Base-by-base conservation (phyloP, 2,113 vertebrate genomes). In the human (Homo sapiens) region DNA sequence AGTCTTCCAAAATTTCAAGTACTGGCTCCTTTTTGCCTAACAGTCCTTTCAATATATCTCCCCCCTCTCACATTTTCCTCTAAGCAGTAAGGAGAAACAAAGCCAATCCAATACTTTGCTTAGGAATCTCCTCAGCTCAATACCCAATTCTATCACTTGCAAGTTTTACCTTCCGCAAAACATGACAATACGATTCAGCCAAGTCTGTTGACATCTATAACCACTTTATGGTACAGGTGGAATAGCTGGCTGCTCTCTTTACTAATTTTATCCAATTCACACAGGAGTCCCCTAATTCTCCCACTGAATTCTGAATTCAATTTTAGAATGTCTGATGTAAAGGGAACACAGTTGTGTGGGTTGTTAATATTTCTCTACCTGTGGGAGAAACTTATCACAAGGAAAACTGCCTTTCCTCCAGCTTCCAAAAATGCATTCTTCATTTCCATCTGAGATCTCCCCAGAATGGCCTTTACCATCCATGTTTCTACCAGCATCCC, bases 391-490 rank as follows among this genome's bases (percentile, higher is more conserved):
- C 12, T 32, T 64, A 32, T 27, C n/a, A 35, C 27, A 73, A 59
- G 6, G 32, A 89, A 59, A 61, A 27, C 35, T 11, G 4, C n/a
- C 43, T 89, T 73, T 57, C 30, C 6, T 10, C 32, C 27, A 16
- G 2, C 68, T 40, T 82, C 82, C 45, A 75, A 43, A 4, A 79
- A 45, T 23, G 8, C 10, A 27, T 8, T 45, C 61, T 35, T 88
- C 16, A 2, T 79, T n/a, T 2, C 16, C 35, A 32, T 64, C 27
- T 32, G 2, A 48, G 52, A 83, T 4, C 38, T 89, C 32, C 32
- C 50, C 7, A 43, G 40, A 70, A 50, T 1, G 12, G 25, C 38
- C 13, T 32, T 22, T 16, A 14, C 18, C 0, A 0, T 16, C 6
- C 2, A 0, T 1, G 2, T 30, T n/a, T 48, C 73, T 32, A 35